Percentiles rank a stretch among this genome's conserved stretches.
Evolutionary conservation across 1,140 invertebrate species (phyloP).

Genomic region (Diabrotica virgifera): DNA sequence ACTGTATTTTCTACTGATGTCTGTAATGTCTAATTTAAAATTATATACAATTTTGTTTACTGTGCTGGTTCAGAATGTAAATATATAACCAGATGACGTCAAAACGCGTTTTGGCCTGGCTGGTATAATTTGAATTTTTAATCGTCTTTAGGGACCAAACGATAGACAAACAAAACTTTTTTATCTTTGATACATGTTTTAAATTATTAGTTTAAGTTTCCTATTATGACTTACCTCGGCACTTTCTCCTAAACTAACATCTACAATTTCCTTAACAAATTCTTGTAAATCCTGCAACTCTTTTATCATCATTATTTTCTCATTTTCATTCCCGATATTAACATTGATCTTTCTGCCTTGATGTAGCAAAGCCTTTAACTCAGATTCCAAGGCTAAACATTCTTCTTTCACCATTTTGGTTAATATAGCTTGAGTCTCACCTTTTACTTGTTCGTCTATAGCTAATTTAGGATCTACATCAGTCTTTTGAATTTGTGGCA

Average conservation of each 20-base stretch:
- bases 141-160: no score
- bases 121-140: no score
- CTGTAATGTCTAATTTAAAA: no score
- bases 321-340: constrained; percentile 54
- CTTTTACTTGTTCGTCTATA: constrained; percentile 19
- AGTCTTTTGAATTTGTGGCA: constrained; percentile 4
- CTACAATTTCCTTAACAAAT: constrained; percentile 55
- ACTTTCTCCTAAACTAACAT: constrained; percentile 51
- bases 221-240: constrained; percentile 44
- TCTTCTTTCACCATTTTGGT: constrained; percentile 51
- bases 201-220: no score
- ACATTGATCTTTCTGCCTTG: constrained; percentile 51
- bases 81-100: no score
- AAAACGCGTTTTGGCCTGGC: no score
- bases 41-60: no score
- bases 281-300: constrained; percentile 46
- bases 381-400: constrained; percentile 61
- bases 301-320: constrained; percentile 52
- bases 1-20: no score
- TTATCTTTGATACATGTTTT: no score
- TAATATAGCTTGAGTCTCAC: constrained; percentile 41
- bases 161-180: no score
- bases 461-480: constrained; percentile 8
- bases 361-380: constrained; percentile 58
- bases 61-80: no score